Percentiles rank a stretch among this genome's conserved stretches.
Evolutionary conservation across 2,888 invertebrate species (phyloP).

Genomic region (Tetragnatha montana): DNA sequence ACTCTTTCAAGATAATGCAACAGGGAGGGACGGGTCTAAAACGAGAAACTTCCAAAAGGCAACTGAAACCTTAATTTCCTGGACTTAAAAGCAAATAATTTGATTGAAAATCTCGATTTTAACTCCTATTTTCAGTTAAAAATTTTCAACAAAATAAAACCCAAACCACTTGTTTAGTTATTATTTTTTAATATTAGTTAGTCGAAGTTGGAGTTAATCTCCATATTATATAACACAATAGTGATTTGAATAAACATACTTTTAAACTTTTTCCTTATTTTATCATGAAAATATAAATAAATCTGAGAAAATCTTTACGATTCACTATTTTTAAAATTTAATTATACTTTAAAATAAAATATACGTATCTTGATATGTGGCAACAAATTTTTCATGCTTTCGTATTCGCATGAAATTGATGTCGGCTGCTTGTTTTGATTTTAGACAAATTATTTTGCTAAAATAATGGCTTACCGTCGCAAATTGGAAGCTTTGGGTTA

Average conservation of each 20-base stretch:
- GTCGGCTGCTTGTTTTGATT: background rate
- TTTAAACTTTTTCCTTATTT: no score
- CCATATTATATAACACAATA: no score
- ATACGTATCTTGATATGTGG: background rate
- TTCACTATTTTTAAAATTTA: no score
- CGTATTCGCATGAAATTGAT: background rate
- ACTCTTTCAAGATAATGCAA: background rate
- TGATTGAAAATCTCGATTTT: background rate
- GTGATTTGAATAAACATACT: no score
- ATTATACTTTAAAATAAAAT: no score
- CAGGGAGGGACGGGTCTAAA: background rate
- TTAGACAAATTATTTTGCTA: background rate
- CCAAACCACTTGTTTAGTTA: background rate
- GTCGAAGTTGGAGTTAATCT: background rate
- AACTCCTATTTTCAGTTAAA: background rate
- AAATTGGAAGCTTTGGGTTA: slow-evolving; percentile 88
- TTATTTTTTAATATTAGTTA: background rate
- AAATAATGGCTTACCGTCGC: slow-evolving; percentile 82
- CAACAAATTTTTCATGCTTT: background rate
- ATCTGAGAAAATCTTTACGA: no score
- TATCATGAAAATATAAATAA: no score
- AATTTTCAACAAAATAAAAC: background rate
- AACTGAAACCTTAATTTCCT: background rate
- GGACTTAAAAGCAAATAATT: background rate
- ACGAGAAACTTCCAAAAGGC: background rate